These are phyloP conservation scores for Ochlodes sylvanus DNA, from an alignment of 2,888 invertebrate species.

Conservation along the genomic window DNA sequence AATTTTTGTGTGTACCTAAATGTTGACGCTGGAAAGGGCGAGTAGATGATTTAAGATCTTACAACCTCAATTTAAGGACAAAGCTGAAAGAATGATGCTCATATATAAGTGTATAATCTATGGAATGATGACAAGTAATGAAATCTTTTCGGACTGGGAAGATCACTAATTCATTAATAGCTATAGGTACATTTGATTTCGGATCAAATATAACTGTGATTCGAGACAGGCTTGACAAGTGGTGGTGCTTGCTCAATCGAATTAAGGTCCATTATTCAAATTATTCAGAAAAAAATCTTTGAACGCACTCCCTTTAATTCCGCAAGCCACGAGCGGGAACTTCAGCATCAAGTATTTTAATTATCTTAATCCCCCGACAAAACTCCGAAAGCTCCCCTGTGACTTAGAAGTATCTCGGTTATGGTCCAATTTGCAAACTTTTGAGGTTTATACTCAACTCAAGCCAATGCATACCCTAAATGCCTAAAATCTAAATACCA, in stretches of 20 bases:
- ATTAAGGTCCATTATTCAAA: conserved; percentile 8
- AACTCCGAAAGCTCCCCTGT: conserved; percentile 53
- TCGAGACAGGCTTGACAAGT: not conserved
- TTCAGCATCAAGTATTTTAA: conserved; percentile 66
- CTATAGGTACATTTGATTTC: too few relatives aligned
- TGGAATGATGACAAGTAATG: too few relatives aligned
- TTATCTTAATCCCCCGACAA: conserved; percentile 64
- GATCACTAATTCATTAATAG: too few relatives aligned
- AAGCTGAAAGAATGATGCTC: too few relatives aligned
- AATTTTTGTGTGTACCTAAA: too few relatives aligned
- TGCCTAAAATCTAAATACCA: too few relatives aligned
- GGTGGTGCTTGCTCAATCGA: not conserved
- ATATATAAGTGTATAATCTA: too few relatives aligned
- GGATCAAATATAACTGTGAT: not conserved
- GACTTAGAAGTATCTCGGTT: conserved; percentile 54
- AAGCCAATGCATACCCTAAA: too few relatives aligned
- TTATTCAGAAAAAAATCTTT: conserved; percentile 14
- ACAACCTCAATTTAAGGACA: too few relatives aligned
- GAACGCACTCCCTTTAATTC: conserved; percentile 28
- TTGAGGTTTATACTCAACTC: not conserved
- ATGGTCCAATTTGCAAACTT: conserved; percentile 49
- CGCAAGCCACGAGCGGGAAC: conserved; percentile 41
- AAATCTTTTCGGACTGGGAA: too few relatives aligned
- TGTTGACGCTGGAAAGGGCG: too few relatives aligned
- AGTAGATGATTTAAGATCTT: too few relatives aligned